phyloP scores from a whole-genome alignment of 1,140 invertebrate species.

The Vanessa atalanta region DNA sequence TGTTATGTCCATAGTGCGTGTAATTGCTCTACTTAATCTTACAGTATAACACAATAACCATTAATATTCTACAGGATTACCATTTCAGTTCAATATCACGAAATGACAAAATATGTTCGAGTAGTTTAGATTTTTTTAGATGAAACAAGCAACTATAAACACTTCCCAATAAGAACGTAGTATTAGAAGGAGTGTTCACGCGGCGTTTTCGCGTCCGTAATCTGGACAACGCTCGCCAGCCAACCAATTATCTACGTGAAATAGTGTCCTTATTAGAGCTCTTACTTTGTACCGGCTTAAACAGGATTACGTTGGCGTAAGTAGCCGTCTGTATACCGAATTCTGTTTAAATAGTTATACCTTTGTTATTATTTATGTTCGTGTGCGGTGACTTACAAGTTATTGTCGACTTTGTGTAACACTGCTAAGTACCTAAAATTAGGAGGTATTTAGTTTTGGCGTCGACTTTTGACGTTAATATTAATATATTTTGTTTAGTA shows the following conservation, averaged over 20 bases:
- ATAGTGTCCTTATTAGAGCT: constrained; percentile 70
- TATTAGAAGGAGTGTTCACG: constrained; percentile 46
- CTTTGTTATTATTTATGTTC: constrained; percentile 28
- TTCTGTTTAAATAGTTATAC: constrained; percentile 34
- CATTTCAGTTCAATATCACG: background rate
- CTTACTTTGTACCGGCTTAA: constrained; percentile 69
- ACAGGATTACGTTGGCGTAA: constrained; percentile 64
- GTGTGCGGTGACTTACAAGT: constrained; percentile 9
- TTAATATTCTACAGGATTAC: no score
- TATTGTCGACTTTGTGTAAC: background rate
- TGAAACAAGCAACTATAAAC: constrained; percentile 1
- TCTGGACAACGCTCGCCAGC: constrained; percentile 50
- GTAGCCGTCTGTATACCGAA: constrained; percentile 48
- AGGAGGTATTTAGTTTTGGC: no score
- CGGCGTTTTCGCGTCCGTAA: constrained; percentile 48
- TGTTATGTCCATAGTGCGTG: no score
- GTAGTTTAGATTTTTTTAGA: background rate
- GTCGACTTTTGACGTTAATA: no score
- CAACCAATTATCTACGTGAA: constrained; percentile 75
- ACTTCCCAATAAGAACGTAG: constrained; percentile 28
- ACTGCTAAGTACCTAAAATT: no score
- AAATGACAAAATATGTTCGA: background rate
- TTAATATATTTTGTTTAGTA: no score
- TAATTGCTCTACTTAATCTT: no score
- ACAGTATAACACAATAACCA: no score